These are phyloP conservation scores for Geotrupes spiniger DNA, from an alignment of 2,888 invertebrate genomes.

Conservation along the genomic window DNA sequence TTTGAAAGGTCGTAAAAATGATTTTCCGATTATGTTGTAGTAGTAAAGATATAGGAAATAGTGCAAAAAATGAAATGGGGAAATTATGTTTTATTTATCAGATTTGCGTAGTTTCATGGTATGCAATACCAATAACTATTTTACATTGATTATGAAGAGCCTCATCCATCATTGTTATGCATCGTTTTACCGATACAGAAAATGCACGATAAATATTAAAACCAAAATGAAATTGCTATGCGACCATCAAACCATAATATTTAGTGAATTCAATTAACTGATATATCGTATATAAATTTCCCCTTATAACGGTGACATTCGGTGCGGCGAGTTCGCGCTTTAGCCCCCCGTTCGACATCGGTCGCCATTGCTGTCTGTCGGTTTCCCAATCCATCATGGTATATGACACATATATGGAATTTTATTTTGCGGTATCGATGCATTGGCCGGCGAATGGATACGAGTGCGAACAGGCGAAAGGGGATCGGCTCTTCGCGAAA, in stretches of 20 bases:
- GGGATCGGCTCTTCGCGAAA: conserved; percentile 43
- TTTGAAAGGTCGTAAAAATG: too few species aligned
- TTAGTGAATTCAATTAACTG: conserved; percentile 46
- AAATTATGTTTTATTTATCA: background rate
- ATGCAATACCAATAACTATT: background rate
- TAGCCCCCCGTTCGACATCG: conserved; percentile 18
- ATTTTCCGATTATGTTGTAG: too few species aligned
- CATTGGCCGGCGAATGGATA: conserved; percentile 35
- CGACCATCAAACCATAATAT: conserved; percentile 42
- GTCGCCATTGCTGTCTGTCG: conserved; percentile 46
- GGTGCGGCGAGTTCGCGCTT: conserved; percentile 32
- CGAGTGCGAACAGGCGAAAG: conserved; percentile 24
- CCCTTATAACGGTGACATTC: conserved; percentile 43
- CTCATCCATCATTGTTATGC: conserved; percentile 19
- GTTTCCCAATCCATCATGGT: conserved; percentile 47
- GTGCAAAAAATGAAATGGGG: too few species aligned
- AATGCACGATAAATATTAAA: conserved; percentile 40
- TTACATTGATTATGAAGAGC: conserved; percentile 16
- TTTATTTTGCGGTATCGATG: conserved; percentile 50
- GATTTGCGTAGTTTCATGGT: background rate
- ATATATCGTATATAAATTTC: conserved; percentile 46
- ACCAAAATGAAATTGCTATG: conserved; percentile 40
- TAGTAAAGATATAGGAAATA: too few species aligned
- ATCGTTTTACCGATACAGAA: conserved; percentile 23
- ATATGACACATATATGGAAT: conserved; percentile 47